Evolutionary conservation across 2,113 vertebrate genomes (phyloP).

Genomic region (Pelodiscus sinensis): DNA sequence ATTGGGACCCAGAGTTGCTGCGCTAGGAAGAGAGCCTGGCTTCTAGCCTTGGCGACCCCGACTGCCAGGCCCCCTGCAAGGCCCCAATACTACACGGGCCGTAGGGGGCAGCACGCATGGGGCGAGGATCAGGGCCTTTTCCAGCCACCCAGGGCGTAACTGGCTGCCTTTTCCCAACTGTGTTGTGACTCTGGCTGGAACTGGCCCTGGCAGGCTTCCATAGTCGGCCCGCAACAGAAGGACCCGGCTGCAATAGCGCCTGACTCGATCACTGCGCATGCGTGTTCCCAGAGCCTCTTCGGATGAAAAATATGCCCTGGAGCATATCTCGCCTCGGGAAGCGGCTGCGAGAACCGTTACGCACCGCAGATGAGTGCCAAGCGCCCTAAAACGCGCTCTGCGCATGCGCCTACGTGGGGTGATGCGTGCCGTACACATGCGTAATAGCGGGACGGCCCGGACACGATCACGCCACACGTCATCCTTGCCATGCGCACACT

Average conservation of each 20-base stretch:
- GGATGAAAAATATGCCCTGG: not conserved
- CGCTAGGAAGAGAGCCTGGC: too few species aligned
- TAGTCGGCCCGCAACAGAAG: rapidly evolving
- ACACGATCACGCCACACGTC: not conserved
- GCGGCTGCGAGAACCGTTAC: not conserved
- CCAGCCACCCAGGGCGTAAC: too few species aligned
- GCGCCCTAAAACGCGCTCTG: not conserved
- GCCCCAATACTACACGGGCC: too few species aligned
- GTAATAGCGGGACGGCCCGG: not conserved
- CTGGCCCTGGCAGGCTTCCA: rapidly evolving
- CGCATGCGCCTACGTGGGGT: not conserved
- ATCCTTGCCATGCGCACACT: not conserved
- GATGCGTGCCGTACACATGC: not conserved
- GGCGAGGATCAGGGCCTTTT: not conserved
- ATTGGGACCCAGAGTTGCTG: too few species aligned
- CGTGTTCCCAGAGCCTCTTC: not conserved
- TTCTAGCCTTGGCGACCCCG: not conserved
- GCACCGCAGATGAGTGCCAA: not conserved
- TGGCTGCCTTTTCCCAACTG: rapidly evolving
- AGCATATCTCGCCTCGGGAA: not conserved
- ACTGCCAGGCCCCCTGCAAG: not conserved
- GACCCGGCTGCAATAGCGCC: rapidly evolving
- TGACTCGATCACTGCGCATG: not conserved
- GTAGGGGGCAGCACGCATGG: too few species aligned
- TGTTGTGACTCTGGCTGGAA: rapidly evolving